Evolutionary conservation across 2,113 vertebrate genomes (phyloP).

Genomic region (Hemiprocne comata): DNA sequence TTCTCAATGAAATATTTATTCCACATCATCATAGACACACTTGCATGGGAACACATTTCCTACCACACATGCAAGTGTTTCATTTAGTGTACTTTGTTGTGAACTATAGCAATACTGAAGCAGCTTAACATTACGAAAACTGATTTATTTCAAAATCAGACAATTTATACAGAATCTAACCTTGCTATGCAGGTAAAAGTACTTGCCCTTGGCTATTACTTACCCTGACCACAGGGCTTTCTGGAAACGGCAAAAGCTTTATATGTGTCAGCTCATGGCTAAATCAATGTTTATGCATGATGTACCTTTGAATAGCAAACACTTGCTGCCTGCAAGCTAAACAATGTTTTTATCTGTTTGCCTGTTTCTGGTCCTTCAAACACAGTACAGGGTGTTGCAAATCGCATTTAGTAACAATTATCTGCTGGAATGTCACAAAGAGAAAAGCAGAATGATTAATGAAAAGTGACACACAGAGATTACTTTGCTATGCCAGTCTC

Average conservation of each 20-base stretch:
- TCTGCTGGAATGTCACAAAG: conserved; percentile 76
- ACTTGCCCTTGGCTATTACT: conserved; percentile 73
- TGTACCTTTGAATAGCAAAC: conserved; percentile 82
- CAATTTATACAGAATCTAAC: conserved; percentile 65
- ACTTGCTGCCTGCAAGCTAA: conserved; percentile 82
- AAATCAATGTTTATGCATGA: conserved; percentile 87
- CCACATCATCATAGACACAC: not conserved
- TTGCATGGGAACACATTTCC: conserved; percentile 25
- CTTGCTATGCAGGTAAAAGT: conserved; percentile 72
- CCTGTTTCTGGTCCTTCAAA: conserved; percentile 79
- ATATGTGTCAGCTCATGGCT: conserved; percentile 78
- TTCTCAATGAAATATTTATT: conserved; percentile 69
- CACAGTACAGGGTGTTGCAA: conserved; percentile 75
- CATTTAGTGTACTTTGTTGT: conserved; percentile 18
- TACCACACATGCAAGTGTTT: conserved; percentile 5
- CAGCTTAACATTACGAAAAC: conserved; percentile 38
- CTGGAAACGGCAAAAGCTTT: conserved; percentile 74
- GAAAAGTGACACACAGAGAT: conserved; percentile 82
- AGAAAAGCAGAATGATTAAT: conserved; percentile 85
- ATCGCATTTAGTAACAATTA: conserved; percentile 84
- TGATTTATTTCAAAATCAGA: conserved; percentile 64
- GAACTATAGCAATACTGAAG: conserved; percentile 39
- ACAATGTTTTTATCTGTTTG: conserved; percentile 83
- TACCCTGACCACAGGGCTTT: conserved; percentile 72
- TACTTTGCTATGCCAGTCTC: conserved; percentile 74